Base-by-base conservation (phyloP, 2,797 vertebrate species). In the Pantherophis vulpinus region DNA sequence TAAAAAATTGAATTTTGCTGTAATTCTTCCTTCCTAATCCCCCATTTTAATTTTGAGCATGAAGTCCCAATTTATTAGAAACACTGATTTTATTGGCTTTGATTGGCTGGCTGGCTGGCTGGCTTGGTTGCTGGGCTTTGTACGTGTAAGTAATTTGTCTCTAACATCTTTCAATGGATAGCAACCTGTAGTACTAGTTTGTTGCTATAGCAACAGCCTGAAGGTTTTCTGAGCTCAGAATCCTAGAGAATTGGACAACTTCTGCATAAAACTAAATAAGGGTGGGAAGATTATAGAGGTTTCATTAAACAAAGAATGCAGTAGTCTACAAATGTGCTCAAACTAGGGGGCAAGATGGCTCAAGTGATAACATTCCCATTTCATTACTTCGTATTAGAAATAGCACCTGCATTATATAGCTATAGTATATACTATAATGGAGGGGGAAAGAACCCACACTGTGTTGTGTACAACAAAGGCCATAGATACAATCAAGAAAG, bases 131-230 rank as follows among this genome's bases (percentile, higher is more conserved):
- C 54, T 42, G 27, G 29, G 55, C 47, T 92, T 59, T 87, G 55
- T 88, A 56, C 90, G 27, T 42, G 87, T 63, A 55, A 79, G 87
- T 93, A 89, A 93, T 93, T 93, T 93, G 87, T 91, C 60, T 89
- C 47, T 66, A 91, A 91, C 51, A 66, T 89, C 90, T 91, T 89
- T 91, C 93, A 91, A 42, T 91, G 87, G 90, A 91, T 88, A 93
- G 90, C 90, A 93, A 93, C 93, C 70, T 91, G 93, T 93, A 86
- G 93, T 91, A 93, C 70, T 86, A 66, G 93, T 89, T 89, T 58
- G 93, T 93, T 93, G 86, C 87, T 88, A 91, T 93, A 60, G 87
- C 87, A 93, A 93, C 93, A 63, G 32, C 58, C 58, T 12, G 90
- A 89, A 86, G 90, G 51, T 23, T 89, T 89, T 63, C 93, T 37